Base-by-base conservation (phyloP, 2,113 vertebrate genomes). In the Petrocephalus zakoni region DNA sequence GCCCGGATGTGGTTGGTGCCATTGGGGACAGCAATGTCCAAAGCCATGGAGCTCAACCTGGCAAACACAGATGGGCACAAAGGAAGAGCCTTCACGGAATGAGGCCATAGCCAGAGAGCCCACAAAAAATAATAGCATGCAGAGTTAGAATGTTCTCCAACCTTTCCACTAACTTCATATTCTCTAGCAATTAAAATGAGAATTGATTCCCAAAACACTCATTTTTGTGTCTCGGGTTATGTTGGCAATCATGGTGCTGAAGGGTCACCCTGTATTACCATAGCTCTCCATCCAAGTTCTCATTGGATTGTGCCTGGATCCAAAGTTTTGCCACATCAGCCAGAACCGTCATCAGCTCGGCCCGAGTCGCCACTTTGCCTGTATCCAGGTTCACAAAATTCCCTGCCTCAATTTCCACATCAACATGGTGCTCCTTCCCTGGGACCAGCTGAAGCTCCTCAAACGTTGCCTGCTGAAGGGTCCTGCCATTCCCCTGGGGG, bases 271-370 rank as follows among this genome's bases (percentile, higher is more conserved):
- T 25, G 42, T 5, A 90, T 93, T 58, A 98, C 98, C 97, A 95
- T 61, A 97, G 95, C 0, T 37, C 49, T 55, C 96, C 95, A 0
- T 92, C 94, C 25, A 94, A 93, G 3, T 95, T 96, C 92, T 91
- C 13, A 89, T 97, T 97, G 89, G 97, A 96, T 89, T 93, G 96
- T 72, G 96, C 94, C 90, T 95, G 94, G 90, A 99, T 95, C 86
- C 94, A 93, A 85, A 99, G 93, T 34, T 93, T 95, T 0, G 95
- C 96, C 88, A 99, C 17, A 0, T 97, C 94, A 10, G 95, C 95
- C 0, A 99, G 93, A 58, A 97, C 95, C 0, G 94, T 95, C 96
- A 99, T 95, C 47, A 99, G 58, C 85, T 94, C 96, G 37, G 99
- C 97, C 0, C 95, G 94, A 85, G 96, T 95, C 8, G 97, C 91